Evolutionary conservation across 1,140 invertebrate species (phyloP).

Genomic region (Diorhabda elongata): DNA sequence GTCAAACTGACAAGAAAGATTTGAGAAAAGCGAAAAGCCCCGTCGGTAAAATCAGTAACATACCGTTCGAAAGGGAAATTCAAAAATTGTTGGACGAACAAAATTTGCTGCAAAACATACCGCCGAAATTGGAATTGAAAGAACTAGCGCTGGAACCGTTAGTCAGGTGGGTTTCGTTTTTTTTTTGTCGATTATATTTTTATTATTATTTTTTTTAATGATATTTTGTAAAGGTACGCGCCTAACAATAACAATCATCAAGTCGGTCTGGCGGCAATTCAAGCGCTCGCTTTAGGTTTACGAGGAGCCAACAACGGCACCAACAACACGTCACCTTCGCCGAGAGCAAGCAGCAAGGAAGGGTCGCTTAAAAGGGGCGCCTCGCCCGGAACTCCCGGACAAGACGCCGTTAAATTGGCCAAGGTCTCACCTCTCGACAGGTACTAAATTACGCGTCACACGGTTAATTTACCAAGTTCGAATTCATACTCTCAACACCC

Average conservation of each 20-base stretch:
- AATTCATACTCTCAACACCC: too few species aligned
- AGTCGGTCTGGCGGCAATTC: slow-evolving; percentile 59
- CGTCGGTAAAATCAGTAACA: slow-evolving; percentile 50
- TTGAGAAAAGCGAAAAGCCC: slow-evolving; percentile 48
- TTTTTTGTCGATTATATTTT: neutral
- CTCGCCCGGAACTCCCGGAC: slow-evolving; percentile 39
- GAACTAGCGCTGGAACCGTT: slow-evolving; percentile 46
- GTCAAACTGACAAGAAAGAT: slow-evolving; percentile 61
- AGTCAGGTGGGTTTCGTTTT: slow-evolving; percentile 32
- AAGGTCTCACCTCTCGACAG: slow-evolving; percentile 47
- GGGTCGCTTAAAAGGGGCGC: slow-evolving; percentile 44
- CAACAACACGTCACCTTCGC: slow-evolving; percentile 42
- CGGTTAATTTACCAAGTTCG: neutral
- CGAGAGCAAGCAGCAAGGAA: slow-evolving; percentile 47
- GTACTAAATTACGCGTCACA: slow-evolving; percentile 28
- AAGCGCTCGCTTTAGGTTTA: slow-evolving; percentile 53
- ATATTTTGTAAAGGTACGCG: slow-evolving; percentile 30
- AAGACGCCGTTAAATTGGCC: slow-evolving; percentile 43
- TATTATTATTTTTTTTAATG: neutral
- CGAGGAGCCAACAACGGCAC: slow-evolving; percentile 42
- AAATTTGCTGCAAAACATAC: slow-evolving; percentile 57
- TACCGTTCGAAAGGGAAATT: slow-evolving; percentile 67
- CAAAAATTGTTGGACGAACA: slow-evolving; percentile 69
- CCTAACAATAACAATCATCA: slow-evolving; percentile 57
- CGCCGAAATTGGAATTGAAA: slow-evolving; percentile 54